These are phyloP conservation scores for Watsonalla cultraria DNA, from an alignment of 2,888 invertebrate species.

Conservation along the genomic window DNA sequence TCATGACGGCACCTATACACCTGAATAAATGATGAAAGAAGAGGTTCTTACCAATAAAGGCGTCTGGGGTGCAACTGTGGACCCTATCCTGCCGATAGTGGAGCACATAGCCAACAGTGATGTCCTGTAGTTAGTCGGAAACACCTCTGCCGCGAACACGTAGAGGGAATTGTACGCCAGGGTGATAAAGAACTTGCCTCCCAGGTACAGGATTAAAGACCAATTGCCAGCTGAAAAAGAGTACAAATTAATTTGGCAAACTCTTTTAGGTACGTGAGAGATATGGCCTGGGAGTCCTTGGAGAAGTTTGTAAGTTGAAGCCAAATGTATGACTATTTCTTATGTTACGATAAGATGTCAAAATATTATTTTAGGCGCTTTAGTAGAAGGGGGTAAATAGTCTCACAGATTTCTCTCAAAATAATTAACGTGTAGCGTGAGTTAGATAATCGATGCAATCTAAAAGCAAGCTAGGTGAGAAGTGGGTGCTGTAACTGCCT, in stretches of 20 bases:
- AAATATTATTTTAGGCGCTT: too few relatives aligned
- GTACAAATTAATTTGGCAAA: background rate
- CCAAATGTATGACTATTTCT: too few relatives aligned
- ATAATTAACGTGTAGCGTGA: too few relatives aligned
- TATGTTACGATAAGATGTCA: too few relatives aligned
- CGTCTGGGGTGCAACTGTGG: conserved; percentile 82
- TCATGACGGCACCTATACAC: too few relatives aligned
- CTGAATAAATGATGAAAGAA: background rate
- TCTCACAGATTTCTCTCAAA: too few relatives aligned
- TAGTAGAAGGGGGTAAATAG: too few relatives aligned
- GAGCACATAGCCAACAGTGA: conserved; percentile 82
- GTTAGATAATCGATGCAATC: too few relatives aligned
- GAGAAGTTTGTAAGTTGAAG: too few relatives aligned
- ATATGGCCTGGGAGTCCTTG: background rate
- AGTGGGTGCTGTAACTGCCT: too few relatives aligned
- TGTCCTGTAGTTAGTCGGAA: conserved; percentile 82
- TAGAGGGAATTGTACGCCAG: conserved; percentile 83
- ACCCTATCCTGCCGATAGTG: conserved; percentile 83
- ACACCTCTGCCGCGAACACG: conserved; percentile 83
- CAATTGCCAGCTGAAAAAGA: conserved; percentile 64
- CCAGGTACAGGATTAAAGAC: conserved; percentile 77
- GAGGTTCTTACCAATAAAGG: conserved; percentile 78
- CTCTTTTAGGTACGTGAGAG: background rate
- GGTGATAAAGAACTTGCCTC: conserved; percentile 84
- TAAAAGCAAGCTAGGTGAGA: too few relatives aligned